phyloP scores from a whole-genome alignment of 2,797 vertebrate genomes.

The Chromobotia macracanthus region DNA sequence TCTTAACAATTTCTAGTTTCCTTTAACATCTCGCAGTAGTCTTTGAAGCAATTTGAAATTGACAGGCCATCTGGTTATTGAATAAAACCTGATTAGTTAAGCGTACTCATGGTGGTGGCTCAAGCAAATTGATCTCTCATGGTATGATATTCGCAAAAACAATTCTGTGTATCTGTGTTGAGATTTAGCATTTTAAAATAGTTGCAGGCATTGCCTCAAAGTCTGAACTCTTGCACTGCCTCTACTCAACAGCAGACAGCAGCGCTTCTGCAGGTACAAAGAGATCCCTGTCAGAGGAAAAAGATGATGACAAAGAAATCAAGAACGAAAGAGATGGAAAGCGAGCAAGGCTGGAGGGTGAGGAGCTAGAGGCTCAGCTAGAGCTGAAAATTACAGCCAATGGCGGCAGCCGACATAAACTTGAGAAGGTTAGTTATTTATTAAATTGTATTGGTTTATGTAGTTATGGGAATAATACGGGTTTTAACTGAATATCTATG shows the following conservation, averaged over 20 bases:
- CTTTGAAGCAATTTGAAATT: no score
- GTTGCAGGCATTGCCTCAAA: neutral
- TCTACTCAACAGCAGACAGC: slow-evolving; percentile 58
- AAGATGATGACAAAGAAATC: slow-evolving; percentile 51
- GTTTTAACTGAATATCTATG: neutral
- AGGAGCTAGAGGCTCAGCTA: slow-evolving; percentile 91
- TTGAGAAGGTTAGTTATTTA: slow-evolving; percentile 82
- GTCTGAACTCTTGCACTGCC: neutral
- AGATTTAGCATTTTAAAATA: neutral
- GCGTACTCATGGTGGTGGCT: no score
- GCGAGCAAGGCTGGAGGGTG: slow-evolving; percentile 76
- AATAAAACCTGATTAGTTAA: no score
- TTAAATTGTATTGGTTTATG: neutral
- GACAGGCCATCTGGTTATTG: no score
- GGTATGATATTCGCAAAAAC: no score
- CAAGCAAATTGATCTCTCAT: no score
- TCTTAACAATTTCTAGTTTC: no score
- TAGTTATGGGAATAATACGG: no score
- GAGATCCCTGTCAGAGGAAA: slow-evolving; percentile 74
- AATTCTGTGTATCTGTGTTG: no score
- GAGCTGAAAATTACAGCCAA: slow-evolving; percentile 92
- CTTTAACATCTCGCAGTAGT: no score
- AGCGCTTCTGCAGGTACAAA: slow-evolving; percentile 70
- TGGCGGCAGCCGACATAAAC: slow-evolving; percentile 82
- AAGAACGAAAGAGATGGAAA: slow-evolving; percentile 72